Evolutionary conservation across 2,113 vertebrate species (phyloP), one percentile per base, ranked within the genome.

Genomic region (Dromaius novaehollandiae): DNA sequence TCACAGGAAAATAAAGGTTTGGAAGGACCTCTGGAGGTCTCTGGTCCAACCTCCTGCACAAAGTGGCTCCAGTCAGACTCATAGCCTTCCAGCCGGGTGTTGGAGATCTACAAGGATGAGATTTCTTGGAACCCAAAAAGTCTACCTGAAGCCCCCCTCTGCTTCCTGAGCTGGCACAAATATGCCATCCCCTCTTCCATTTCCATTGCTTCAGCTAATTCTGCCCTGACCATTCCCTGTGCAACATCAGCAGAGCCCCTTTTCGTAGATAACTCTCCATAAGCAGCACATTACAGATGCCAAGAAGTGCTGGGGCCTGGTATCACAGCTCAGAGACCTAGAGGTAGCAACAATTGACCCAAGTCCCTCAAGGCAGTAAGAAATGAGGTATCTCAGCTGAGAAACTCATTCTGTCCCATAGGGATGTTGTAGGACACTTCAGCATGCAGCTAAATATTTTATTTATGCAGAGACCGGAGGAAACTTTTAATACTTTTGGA

Each of bases 211-310:
- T 77, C 77, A 11, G 50, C 44, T 20, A 6, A 34, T 65, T 36
- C 69, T 65, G 70, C 56, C 51, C 13, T 8, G 69, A 65, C 16
- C 2, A 0, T 51, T 70, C 76, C 28, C 24, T 60, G 34, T 34
- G 25, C 51, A 42, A 48, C 8, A 8, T 6, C 2, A 68, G 65
- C 38, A 82, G 44, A 86, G 22, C 11, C 15, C 13, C 25, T 82
- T 53, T 65, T 73, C 64, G 15, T 48, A 24, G 17, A 19, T 28
- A 42, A 66, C 28, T 44, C 40, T n/a, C 25, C 32, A 36, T 64
- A 6, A 0, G 3, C 44, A 40, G 50, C 44, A 36, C 0, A 0
- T 12, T 77, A 26, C 14, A 16, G 20, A 5, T 28, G 42, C 48
- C 77, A 30, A 11, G 20, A 79, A 50, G 32, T 15, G 10, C 48